phyloP scores from a whole-genome alignment of 1,140 invertebrate species.

The Asobara japonica region DNA sequence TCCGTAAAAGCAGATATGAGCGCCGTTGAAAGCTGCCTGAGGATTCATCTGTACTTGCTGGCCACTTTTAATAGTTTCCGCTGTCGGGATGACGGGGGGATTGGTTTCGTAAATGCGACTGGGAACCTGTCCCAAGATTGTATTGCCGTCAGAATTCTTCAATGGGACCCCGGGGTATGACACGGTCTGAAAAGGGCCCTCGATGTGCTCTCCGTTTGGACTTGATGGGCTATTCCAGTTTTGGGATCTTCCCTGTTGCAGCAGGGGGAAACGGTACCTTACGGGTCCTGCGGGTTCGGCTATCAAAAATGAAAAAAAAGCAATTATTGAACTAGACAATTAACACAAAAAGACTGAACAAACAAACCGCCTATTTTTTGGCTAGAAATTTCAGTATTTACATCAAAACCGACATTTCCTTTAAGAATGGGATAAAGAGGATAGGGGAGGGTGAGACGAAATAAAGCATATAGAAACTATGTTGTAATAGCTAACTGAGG shows the following conservation, averaged over 20 bases:
- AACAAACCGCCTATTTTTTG: not conserved
- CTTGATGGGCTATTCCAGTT: not conserved
- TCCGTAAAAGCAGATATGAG: slow-evolving; percentile 42
- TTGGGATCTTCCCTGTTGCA: not conserved
- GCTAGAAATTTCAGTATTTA: not conserved
- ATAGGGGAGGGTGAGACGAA: too few relatives aligned
- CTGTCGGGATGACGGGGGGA: slow-evolving; percentile 23
- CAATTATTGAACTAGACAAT: too few relatives aligned
- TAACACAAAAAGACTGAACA: too few relatives aligned
- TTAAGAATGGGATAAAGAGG: too few relatives aligned
- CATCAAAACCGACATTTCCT: too few relatives aligned
- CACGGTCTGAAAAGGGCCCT: not conserved
- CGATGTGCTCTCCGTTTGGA: not conserved
- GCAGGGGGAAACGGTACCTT: not conserved
- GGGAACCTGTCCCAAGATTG: not conserved
- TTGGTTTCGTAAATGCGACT: slow-evolving; percentile 15
- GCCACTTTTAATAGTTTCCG: slow-evolving; percentile 38
- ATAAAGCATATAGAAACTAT: too few relatives aligned
- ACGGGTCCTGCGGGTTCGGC: not conserved
- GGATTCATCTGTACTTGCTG: slow-evolving; percentile 41
- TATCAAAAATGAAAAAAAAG: not conserved
- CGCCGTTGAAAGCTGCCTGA: slow-evolving; percentile 32
- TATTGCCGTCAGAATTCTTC: not conserved
- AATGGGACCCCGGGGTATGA: not conserved
- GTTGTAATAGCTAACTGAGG: too few relatives aligned